phyloP scores from a whole-genome alignment of 2,888 invertebrate genomes.

The Ophion obscuratus region DNA sequence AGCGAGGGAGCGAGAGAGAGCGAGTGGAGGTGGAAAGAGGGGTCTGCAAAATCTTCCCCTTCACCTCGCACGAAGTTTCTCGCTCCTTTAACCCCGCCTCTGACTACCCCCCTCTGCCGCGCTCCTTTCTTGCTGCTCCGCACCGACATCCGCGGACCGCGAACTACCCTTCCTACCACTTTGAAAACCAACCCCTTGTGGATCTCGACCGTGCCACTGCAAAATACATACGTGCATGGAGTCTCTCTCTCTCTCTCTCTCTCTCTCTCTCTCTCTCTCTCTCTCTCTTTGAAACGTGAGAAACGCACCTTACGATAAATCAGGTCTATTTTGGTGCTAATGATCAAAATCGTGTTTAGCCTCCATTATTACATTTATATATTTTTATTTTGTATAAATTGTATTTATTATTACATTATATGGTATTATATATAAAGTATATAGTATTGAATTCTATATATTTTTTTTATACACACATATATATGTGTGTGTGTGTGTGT shows the following conservation, averaged over 20 bases:
- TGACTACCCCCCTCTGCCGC: conserved; percentile 55
- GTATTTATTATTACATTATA: too few relatives aligned
- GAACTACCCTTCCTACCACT: conserved; percentile 74
- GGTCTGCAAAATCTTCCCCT: conserved; percentile 60
- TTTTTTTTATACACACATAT: too few relatives aligned
- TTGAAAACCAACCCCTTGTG: conserved; percentile 69
- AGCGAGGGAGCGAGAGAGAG: conserved; percentile 40
- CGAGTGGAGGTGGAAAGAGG: conserved; percentile 57
- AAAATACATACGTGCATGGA: conserved; percentile 22
- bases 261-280: background rate
- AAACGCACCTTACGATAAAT: too few relatives aligned
- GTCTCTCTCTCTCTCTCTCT: background rate
- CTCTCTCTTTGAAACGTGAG: too few relatives aligned
- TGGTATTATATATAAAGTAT: too few relatives aligned
- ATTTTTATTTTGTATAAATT: too few relatives aligned
- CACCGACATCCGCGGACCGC: conserved; percentile 76
- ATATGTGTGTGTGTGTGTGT: too few relatives aligned
- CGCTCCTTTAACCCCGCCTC: conserved; percentile 72
- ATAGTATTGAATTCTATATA: too few relatives aligned
- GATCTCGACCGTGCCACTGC: conserved; percentile 62
- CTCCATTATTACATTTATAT: too few relatives aligned
- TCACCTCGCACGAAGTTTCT: conserved; percentile 53
- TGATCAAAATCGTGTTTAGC: too few relatives aligned
- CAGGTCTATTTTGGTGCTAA: too few relatives aligned
- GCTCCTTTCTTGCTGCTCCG: conserved; percentile 61